Percentiles rank a stretch among this genome's conserved stretches.
phyloP scores from a whole-genome alignment of 1,140 invertebrate species.

The Drosophila simulans region DNA sequence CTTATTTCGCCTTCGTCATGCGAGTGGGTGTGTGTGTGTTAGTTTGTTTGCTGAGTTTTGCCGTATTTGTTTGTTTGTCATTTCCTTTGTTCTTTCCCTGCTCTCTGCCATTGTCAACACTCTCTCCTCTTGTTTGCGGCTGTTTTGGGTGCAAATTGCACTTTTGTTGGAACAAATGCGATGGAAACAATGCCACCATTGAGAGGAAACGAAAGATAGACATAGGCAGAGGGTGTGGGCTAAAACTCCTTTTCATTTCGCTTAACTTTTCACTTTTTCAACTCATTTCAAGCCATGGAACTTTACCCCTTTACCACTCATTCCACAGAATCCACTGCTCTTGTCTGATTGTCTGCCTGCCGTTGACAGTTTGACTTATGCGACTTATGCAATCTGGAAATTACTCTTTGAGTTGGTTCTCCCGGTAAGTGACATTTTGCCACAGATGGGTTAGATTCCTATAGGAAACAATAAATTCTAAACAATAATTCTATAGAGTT shows the following conservation, averaged over 20 bases:
- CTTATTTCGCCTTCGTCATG: constrained; percentile 55
- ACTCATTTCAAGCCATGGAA: constrained; percentile 42
- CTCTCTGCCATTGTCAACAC: constrained; percentile 70
- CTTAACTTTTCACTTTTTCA: constrained; percentile 77
- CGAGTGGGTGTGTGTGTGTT: constrained; percentile 22
- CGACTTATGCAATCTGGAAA: constrained; percentile 64
- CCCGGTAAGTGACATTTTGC: neutral
- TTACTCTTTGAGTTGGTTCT: constrained; percentile 42
- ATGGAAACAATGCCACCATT: constrained; percentile 71
- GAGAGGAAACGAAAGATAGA: constrained; percentile 23
- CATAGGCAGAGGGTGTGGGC: constrained; percentile 3
- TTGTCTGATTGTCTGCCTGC: constrained; percentile 49
- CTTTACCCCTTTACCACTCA: constrained; percentile 4
- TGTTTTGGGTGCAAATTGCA: constrained; percentile 81
- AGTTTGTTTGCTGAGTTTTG: constrained; percentile 16
- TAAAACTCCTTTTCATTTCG: constrained; percentile 63
- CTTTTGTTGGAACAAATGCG: constrained; percentile 78
- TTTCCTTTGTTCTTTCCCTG: constrained; percentile 55
- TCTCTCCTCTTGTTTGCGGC: constrained; percentile 39
- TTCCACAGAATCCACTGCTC: constrained; percentile 9
- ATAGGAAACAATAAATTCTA: too few relatives aligned
- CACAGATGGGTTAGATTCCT: neutral
- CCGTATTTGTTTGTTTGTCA: constrained; percentile 46
- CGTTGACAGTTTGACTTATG: constrained; percentile 73
- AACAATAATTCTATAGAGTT: too few relatives aligned